Conservation (phyloP, 2,888 invertebrate species). For the Lucinisca nassula region DNA sequence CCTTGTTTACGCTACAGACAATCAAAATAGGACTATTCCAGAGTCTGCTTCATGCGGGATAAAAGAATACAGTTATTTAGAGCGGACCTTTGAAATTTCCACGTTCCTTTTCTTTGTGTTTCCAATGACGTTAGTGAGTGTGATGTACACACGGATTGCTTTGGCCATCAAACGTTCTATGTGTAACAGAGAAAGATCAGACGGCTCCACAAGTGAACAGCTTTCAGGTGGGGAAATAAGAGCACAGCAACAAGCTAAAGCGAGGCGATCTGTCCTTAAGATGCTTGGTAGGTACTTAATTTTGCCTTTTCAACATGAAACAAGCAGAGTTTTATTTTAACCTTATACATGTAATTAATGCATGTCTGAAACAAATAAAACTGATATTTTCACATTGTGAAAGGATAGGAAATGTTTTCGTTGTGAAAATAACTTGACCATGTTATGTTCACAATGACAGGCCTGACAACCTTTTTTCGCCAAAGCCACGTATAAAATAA, state of each 20-base stretch:
- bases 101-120: constrained; percentile 94
- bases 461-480: too few relatives aligned
- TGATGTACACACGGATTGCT: constrained; percentile 91
- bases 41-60: constrained; percentile 90
- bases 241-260: constrained; percentile 78
- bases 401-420: too few relatives aligned
- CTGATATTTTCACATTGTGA: too few relatives aligned
- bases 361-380: too few relatives aligned
- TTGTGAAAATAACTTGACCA: too few relatives aligned
- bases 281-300: constrained; percentile 90
- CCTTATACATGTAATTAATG: too few relatives aligned
- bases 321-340: too few relatives aligned
- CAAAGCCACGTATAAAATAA: too few relatives aligned
- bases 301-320: too few relatives aligned
- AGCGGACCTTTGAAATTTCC: constrained; percentile 89
- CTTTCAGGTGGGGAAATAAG: constrained; percentile 64
- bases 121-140: constrained; percentile 95
- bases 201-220: constrained; percentile 67
- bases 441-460: too few relatives aligned
- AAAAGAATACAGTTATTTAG: constrained; percentile 69
- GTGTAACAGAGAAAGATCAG: constrained; percentile 73
- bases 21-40: constrained; percentile 88
- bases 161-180: constrained; percentile 82
- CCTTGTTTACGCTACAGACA: constrained; percentile 88
- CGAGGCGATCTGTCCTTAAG: constrained; percentile 89